Conservation (phyloP, 2,888 invertebrate genomes). For the Leucophora obtusa region DNA sequence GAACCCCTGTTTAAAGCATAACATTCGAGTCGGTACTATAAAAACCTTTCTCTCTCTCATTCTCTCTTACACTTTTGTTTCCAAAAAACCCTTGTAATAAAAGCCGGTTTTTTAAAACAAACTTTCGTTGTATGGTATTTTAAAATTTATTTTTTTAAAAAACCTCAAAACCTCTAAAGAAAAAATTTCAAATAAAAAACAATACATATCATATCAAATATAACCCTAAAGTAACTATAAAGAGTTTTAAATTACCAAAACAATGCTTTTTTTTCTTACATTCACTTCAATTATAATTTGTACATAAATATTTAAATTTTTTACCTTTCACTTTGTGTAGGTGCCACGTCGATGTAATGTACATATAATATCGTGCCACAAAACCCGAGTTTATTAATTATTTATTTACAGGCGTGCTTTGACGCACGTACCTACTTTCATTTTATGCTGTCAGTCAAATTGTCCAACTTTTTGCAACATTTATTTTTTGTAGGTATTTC, state of each 20-base stretch:
- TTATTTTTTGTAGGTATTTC: conserved; percentile 14
- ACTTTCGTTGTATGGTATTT: conserved; percentile 19
- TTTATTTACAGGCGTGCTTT: conserved; percentile 39
- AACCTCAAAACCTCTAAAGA: conserved; percentile 55
- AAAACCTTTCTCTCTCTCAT: background rate
- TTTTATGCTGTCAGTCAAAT: conserved; percentile 33
- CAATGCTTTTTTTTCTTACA: conserved; percentile 5
- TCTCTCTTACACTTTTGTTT: background rate
- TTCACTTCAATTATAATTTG: conserved; percentile 33
- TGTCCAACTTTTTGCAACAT: background rate
- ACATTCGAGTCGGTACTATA: background rate
- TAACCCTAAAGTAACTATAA: conserved; percentile 32
- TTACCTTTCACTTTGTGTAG: conserved; percentile 56
- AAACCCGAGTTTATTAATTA: conserved; percentile 40
- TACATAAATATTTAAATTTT: conserved; percentile 18
- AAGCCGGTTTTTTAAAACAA: conserved; percentile 47
- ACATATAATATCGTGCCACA: background rate
- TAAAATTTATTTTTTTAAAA: conserved; percentile 13
- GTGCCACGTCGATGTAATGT: conserved; percentile 32
- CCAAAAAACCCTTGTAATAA: background rate
- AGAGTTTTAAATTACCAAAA: conserved; percentile 50
- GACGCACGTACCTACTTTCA: conserved; percentile 52
- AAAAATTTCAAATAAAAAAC: conserved; percentile 31
- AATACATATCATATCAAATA: conserved; percentile 23
- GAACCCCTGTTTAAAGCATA: background rate